Evolutionary conservation across 2,797 vertebrate genomes (phyloP).

Genomic region (Phylloscopus collybita): DNA sequence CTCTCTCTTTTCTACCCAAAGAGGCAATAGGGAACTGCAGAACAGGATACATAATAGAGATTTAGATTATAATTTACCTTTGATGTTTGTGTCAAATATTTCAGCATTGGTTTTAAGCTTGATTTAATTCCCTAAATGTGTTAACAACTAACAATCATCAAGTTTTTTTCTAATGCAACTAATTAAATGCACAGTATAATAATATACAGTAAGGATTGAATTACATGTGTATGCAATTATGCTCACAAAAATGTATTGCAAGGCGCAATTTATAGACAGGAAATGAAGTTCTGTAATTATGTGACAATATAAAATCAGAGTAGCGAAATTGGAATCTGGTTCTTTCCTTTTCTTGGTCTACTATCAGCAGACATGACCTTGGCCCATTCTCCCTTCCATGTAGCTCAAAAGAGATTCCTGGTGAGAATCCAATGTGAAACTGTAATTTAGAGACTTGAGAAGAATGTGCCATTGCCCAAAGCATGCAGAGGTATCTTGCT

Average conservation of each 20-base stretch:
- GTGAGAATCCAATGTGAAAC: background rate
- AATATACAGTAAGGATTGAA: conserved; percentile 24
- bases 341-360: background rate
- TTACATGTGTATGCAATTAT: background rate
- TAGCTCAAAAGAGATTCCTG: background rate
- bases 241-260: background rate
- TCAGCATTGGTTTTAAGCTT: background rate
- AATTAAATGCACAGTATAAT: background rate
- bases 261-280: conserved; percentile 11
- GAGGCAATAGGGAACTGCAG: background rate
- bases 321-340: background rate
- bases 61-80: background rate
- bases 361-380: background rate
- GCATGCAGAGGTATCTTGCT: fast-evolving
- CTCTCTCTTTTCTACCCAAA: background rate
- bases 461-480: background rate
- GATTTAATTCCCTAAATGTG: conserved; percentile 14
- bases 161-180: conserved; percentile 14
- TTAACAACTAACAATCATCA: background rate
- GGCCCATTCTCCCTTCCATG: background rate
- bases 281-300: conserved; percentile 27
- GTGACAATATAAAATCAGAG: background rate
- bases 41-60: background rate
- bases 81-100: background rate
- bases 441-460: background rate